Base-by-base conservation (phyloP, 2,797 vertebrate species). In the Percopsis omiscomaycus region DNA sequence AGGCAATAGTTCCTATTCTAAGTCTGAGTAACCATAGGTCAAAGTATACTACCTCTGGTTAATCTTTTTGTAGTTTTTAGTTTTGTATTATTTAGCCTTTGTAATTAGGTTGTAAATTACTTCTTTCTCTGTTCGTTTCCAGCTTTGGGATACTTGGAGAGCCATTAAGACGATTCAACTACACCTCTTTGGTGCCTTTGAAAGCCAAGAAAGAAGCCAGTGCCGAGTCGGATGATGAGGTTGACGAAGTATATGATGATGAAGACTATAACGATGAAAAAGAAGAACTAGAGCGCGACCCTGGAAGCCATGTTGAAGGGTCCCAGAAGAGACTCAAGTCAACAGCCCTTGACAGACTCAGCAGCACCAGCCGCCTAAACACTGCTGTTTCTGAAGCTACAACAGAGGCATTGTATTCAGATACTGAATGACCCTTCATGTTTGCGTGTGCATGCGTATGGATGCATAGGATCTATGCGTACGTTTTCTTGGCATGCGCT, bases 101-200 rank as follows among this genome's bases (percentile, higher is more conserved):
- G 11, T 51, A 6, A 37, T 3, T 67, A 28, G n/a, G 37, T 27
- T 12, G 28, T 37, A 44, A n/a, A 29, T 49, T 55, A 1, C 32
- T 6, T n/a, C 55, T 55, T 16, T 32, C 32, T 47, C 28, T 42
- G 28, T 15, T 32, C 62, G 51, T 53, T 50, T 3, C 12, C 72
- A 95, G 94, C 60, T 83, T 90, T 47, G 91, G 92, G 53, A 93
- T 94, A 82, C 78, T 91, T 50, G 92, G 92, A 60, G 89, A 86
- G 65, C 90, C 86, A 0, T 62, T 88, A 27, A 85, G 54, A 12
- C 78, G 88, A 12, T 93, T 94, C 72, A 91, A 86, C 59, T 74
- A 54, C 10, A 75, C 81, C 3, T 90, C 87, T 0, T 88, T 91
- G 51, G 74, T 80, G 22, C 79, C 88, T 6, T 45, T 59, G 0